Evolutionary conservation across 2,797 vertebrate species (phyloP).

Genomic region (Acipenser oxyrinchus): DNA sequence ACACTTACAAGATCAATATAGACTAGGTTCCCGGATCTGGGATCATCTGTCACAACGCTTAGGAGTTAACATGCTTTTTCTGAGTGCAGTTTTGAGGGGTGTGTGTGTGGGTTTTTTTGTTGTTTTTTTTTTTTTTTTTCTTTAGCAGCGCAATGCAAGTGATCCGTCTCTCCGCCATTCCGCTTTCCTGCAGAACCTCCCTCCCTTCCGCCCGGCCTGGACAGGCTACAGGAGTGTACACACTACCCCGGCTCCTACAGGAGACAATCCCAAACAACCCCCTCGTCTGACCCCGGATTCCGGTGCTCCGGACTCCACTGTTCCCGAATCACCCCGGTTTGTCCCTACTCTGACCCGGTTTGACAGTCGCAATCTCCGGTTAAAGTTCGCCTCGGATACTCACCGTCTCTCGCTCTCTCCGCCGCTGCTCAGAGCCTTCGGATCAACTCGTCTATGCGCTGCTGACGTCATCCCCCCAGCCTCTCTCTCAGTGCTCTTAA

Average conservation of each 20-base stretch:
- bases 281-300: neutral
- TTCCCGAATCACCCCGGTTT: neutral
- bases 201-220: slow-evolving; percentile 60
- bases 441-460: slow-evolving; percentile 44
- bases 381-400: slow-evolving; percentile 49
- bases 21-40: neutral
- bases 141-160: neutral
- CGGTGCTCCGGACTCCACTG: neutral
- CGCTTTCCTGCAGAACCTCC: slow-evolving; percentile 42
- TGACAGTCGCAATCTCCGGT: slow-evolving; percentile 23
- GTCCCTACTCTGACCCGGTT: slow-evolving; percentile 14
- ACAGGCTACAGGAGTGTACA: slow-evolving; percentile 50
- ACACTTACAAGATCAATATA: neutral
- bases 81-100: neutral
- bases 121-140: no score
- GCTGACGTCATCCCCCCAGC: slow-evolving; percentile 50
- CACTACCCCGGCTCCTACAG: slow-evolving; percentile 30
- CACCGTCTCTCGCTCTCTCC: slow-evolving; percentile 57
- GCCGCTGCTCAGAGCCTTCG: slow-evolving; percentile 58
- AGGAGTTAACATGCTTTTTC: neutral
- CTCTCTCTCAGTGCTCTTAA: slow-evolving; percentile 50
- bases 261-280: neutral
- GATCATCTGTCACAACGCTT: neutral
- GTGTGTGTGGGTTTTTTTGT: no score
- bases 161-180: slow-evolving; percentile 12